phyloP scores from a whole-genome alignment of 1,140 invertebrate genomes.

The Cepaea nemoralis region DNA sequence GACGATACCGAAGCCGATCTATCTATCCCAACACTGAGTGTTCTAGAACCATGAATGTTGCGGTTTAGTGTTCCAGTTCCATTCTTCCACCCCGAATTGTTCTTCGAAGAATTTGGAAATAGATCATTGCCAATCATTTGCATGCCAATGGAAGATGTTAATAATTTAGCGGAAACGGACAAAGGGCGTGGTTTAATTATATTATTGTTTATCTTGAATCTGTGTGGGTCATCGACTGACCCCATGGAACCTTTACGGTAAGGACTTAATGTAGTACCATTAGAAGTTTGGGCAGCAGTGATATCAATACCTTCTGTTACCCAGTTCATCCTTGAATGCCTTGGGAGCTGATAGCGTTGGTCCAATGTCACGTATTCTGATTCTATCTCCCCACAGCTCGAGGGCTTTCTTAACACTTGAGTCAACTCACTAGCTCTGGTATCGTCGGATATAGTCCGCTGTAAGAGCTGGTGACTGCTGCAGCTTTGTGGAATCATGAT shows the following conservation, averaged over 20 bases:
- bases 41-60: background rate
- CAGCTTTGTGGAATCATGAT: no score
- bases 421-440: background rate
- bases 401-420: background rate
- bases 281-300: background rate
- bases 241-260: no score
- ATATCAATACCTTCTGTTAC: background rate
- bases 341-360: background rate
- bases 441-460: slow-evolving; percentile 22
- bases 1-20: background rate
- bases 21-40: background rate
- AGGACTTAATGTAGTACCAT: background rate
- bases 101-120: no score
- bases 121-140: no score
- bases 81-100: no score
- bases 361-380: slow-evolving; percentile 36
- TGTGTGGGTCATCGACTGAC: background rate
- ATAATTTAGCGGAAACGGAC: background rate
- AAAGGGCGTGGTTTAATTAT: background rate
- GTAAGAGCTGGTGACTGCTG: background rate
- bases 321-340: background rate
- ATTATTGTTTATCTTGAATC: background rate
- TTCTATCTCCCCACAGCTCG: slow-evolving; percentile 23
- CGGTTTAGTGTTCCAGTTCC: background rate
- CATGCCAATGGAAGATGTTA: slow-evolving; percentile 21